Percentiles rank a stretch among this genome's conserved stretches.
phyloP scores from a whole-genome alignment of 2,113 vertebrate species.

The Pheucticus melanocephalus region DNA sequence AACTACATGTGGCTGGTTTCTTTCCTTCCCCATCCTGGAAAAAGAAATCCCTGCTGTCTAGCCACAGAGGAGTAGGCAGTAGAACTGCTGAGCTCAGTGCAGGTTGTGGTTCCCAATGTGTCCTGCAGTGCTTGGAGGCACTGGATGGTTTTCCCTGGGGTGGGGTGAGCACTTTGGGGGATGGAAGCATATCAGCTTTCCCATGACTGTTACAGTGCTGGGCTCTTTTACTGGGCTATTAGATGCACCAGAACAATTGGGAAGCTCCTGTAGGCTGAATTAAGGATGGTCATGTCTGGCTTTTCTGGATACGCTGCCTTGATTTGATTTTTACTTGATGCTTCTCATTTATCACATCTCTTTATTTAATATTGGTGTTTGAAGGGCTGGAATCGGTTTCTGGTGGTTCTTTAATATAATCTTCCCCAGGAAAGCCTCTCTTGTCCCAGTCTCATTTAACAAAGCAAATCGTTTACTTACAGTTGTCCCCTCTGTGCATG shows the following conservation, averaged over 20 bases:
- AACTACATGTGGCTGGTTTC: neutral
- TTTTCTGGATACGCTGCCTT: neutral
- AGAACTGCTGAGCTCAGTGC: too few species aligned
- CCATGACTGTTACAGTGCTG: rapidly evolving
- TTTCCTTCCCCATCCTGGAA: neutral
- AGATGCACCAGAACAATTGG: neutral
- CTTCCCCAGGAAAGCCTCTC: neutral
- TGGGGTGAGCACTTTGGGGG: neutral
- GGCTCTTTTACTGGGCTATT: neutral
- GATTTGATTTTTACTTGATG: conserved; percentile 28
- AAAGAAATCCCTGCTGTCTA: conserved; percentile 3
- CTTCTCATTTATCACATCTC: conserved; percentile 18
- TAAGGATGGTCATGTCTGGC: neutral
- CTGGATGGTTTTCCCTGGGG: neutral
- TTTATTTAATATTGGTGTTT: conserved; percentile 27
- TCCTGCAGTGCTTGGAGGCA: neutral
- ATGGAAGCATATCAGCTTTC: neutral
- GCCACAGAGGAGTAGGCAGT: neutral
- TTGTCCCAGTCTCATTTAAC: neutral
- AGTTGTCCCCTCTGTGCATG: neutral
- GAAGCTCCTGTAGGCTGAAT: neutral
- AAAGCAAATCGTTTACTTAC: neutral
- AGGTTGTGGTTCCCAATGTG: neutral
- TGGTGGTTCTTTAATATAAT: conserved; percentile 13
- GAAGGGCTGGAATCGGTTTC: neutral